These are phyloP conservation scores for Augiades crinisus DNA, from an alignment of 2,888 invertebrate genomes.

Conservation along the genomic window DNA sequence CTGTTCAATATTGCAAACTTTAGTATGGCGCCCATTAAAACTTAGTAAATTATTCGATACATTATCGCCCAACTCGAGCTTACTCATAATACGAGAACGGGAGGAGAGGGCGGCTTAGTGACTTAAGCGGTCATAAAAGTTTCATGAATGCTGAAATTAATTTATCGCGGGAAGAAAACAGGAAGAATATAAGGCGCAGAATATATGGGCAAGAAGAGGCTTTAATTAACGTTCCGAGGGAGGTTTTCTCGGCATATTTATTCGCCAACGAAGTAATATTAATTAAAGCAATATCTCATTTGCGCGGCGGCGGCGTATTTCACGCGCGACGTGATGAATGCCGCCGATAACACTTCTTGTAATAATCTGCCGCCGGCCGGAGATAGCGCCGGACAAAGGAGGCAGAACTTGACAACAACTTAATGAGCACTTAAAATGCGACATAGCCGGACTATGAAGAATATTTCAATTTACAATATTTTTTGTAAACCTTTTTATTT, in stretches of 20 bases:
- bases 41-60: slow-evolving; percentile 6
- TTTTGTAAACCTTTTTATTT: too few relatives aligned
- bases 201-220: slow-evolving; percentile 16
- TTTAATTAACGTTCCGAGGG: slow-evolving; percentile 27
- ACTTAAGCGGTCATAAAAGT: slow-evolving; percentile 12
- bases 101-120: neutral
- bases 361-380: slow-evolving; percentile 32
- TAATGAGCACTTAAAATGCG: too few relatives aligned
- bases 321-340: slow-evolving; percentile 39
- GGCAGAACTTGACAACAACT: too few relatives aligned
- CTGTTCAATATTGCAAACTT: neutral
- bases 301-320: slow-evolving; percentile 29
- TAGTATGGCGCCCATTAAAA: slow-evolving; percentile 2
- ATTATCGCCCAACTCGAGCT: slow-evolving; percentile 1
- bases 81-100: neutral
- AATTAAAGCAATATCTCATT: slow-evolving; percentile 54
- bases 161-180: slow-evolving; percentile 7
- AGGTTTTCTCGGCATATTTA: slow-evolving; percentile 37
- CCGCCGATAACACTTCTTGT: slow-evolving; percentile 37
- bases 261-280: slow-evolving; percentile 43
- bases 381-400: neutral
- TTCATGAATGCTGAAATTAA: slow-evolving; percentile 18
- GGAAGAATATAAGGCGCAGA: neutral
- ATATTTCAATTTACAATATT: too few relatives aligned
- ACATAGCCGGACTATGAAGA: too few relatives aligned